These are phyloP conservation scores for Neocrepidodera transversa DNA, from an alignment of 2,888 invertebrate species.

Conservation along the genomic window DNA sequence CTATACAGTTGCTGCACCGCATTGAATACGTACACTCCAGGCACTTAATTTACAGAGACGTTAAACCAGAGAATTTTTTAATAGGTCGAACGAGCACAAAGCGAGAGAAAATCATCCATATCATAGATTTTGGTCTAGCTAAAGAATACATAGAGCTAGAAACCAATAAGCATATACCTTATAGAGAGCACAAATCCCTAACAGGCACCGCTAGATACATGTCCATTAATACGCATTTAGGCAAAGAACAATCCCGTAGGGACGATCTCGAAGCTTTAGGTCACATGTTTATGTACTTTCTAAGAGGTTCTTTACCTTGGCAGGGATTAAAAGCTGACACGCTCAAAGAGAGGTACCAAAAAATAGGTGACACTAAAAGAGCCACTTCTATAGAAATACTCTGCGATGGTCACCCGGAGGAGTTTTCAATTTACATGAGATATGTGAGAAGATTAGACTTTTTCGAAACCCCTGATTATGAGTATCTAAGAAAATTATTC, in stretches of 20 bases:
- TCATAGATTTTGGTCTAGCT: slow-evolving; percentile 99
- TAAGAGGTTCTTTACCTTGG: slow-evolving; percentile 99
- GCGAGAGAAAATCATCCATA: slow-evolving; percentile 98
- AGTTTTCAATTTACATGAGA: slow-evolving; percentile 96
- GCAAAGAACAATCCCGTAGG: slow-evolving; percentile 98
- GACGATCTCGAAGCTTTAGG: slow-evolving; percentile 98
- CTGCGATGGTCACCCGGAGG: slow-evolving; percentile 89
- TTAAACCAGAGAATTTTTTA: slow-evolving; percentile 99
- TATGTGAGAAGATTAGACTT: slow-evolving; percentile 97
- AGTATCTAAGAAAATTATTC: slow-evolving; percentile 95
- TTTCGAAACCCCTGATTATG: slow-evolving; percentile 99
- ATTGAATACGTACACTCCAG: slow-evolving; percentile 99
- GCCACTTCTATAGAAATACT: slow-evolving; percentile 97
- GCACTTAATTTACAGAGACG: slow-evolving; percentile 99
- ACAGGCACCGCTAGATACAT: slow-evolving; percentile 98
- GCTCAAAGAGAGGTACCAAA: slow-evolving; percentile 98
- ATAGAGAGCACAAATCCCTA: slow-evolving; percentile 99
- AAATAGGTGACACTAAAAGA: slow-evolving; percentile 99
- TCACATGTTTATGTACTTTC: slow-evolving; percentile 99
- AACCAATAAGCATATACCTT: slow-evolving; percentile 99
- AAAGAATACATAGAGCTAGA: slow-evolving; percentile 99
- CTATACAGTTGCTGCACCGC: slow-evolving; percentile 83
- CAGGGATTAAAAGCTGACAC: slow-evolving; percentile 99
- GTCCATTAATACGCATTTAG: slow-evolving; percentile 99
- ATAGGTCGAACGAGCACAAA: slow-evolving; percentile 97